Base-by-base conservation (phyloP, 2,797 vertebrate species). In the Gallinago stenura region DNA sequence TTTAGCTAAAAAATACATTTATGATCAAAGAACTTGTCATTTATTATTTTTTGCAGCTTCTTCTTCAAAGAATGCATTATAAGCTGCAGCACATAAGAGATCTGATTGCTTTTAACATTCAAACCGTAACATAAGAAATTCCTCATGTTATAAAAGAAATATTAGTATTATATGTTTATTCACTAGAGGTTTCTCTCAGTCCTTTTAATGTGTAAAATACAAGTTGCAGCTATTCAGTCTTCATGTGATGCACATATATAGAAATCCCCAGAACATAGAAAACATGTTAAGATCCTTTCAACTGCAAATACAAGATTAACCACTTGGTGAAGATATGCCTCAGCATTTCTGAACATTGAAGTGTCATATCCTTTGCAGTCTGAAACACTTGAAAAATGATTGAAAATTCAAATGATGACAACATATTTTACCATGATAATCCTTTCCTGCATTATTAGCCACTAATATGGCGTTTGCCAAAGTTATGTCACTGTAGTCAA, bases 281-380 rank as follows among this genome's bases (percentile, higher is more conserved):
- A 70, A 69, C 9, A 26, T 21, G 8, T 51, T 26, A 83, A 60
- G 35, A 56, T 28, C 12, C 48, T 83, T 83, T 69, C 46, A 69
- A 24, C 16, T 88, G 33, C 19, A 69, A 77, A 77, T 45, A 51
- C 15, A 48, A 48, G 65, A 53, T 57, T 35, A 77, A 53, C 35
- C 13, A 48, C 30, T 65, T 35, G 46, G 33, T 69, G 54, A 90
- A 77, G n/a, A 33, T 31, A 45, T 6, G 20, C 7, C 10, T 72
- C 22, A 37, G 17, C 17, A 30, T 66, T 88, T 92, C 31, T 73
- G 31, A 57, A 17, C 11, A 14, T 25, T 73, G 15, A 41, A 50
- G 8, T 0, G 0, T 85, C 83, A n/a, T 33, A 54, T 3, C 8
- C 21, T 9, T 53, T 91, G 46, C 0, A 13, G 19, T 69, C 46